These are phyloP conservation scores for Diacarnus erythraeanus DNA, from an alignment of 37 sponge, comb jelly and placozoan species.

Conservation along the genomic window DNA sequence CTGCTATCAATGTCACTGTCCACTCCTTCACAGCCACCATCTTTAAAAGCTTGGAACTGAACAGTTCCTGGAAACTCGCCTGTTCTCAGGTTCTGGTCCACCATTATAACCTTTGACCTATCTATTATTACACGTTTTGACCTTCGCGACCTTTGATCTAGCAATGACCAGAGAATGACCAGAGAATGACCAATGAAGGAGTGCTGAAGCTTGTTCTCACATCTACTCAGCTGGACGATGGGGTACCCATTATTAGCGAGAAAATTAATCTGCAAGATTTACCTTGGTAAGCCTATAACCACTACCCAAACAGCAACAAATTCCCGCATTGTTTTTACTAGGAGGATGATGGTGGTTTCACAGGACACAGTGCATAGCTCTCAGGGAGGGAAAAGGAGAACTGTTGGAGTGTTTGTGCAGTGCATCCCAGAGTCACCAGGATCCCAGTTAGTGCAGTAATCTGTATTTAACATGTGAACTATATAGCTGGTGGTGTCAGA, in stretches of 20 bases:
- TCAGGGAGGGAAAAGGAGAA: slow-evolving; percentile 10
- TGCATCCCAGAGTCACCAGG: slow-evolving; percentile 8
- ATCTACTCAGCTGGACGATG: slow-evolving; percentile 1
- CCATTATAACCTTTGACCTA: no score
- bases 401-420: slow-evolving; percentile 29
- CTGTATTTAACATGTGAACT: no score
- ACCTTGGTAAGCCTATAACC: not conserved
- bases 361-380: slow-evolving; percentile 23
- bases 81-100: no score
- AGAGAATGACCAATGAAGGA: not conserved
- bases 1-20: no score
- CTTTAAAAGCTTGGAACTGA: no score
- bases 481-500: no score
- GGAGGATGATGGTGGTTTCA: slow-evolving; percentile 22
- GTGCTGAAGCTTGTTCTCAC: not conserved
- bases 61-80: no score
- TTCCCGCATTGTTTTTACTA: not conserved
- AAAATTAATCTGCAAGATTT: not conserved
- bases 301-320: not conserved
- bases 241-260: not conserved
- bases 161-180: not conserved
- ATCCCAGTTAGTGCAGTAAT: slow-evolving; percentile 3
- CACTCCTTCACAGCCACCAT: no score
- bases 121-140: no score
- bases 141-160: no score